Base-by-base conservation (phyloP, 2,797 vertebrate genomes). In the Notamacropus eugenii region DNA sequence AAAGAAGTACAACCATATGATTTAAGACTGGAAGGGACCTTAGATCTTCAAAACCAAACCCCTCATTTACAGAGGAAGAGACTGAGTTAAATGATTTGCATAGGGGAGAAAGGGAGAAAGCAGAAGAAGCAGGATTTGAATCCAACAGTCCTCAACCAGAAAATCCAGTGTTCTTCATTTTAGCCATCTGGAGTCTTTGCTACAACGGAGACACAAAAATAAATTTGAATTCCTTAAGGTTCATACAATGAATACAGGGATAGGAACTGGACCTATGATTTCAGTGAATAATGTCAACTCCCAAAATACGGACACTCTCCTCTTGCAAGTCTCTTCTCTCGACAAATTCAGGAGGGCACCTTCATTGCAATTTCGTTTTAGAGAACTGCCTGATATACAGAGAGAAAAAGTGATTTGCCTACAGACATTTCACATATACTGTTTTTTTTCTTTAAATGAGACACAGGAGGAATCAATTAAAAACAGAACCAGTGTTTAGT, bases 201-300 rank as follows among this genome's bases (percentile, higher is more conserved):
- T 27, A 87, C 40, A 46, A 50, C 8, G 27, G 24, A 11, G 62
- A 74, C 34, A 67, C 62, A 50, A 40, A 87, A 96, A 94, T 34
- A 94, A 52, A 96, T 87, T 67, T 95, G 58, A 50, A 90, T 94
- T n/a, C 95, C 55, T 92, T 6, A 96, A 97, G 50, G n/a, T 93
- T 74, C 95, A 90, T 40, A 97, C 58, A 96, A 94, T 96, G 95
- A 0, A 52, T 50, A 12, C 1, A 87, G 19, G n/a, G 19, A 40
- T 24, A 22, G 74, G 6, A 87, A 87, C 22, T 27, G 24, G 40
- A 87, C 40, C 40, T 87, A 46, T 50, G 8, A 87, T 87, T 87
- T 87, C 22, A 50, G 74, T 50, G 40, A 87, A 87, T 82, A 87
- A 87, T 50, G 40, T n/a, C 31, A 87, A 46, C 10, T 50, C 40